Evolutionary conservation across 2,113 vertebrate species (phyloP), one percentile per base, ranked within the genome.

Genomic region (Notarius quadriscutis): DNA sequence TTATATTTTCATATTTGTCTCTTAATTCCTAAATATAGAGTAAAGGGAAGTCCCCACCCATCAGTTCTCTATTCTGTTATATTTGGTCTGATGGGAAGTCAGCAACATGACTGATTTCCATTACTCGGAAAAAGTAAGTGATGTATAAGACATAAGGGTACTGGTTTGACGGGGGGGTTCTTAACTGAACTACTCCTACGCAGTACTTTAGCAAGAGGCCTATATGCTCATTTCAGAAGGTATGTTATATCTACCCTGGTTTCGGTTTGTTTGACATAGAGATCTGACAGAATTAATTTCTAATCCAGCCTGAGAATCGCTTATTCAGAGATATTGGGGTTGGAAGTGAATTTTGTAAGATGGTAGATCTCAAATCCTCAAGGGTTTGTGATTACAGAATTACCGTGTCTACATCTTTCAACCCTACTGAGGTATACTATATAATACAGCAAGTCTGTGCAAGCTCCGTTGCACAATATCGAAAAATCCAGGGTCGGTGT

Each of bases 1-100:
- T 10, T 25, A 71, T 9, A 79, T 34, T 4, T 41, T 27, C 1
- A 60, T 79, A 34, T 65, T 86, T 18, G 25, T 25, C 25, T 84
- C 51, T 58, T 11, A 7, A 51, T 88, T 78, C 10, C 81, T 75
- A 51, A 82, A 53, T 62, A 27, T 81, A 27, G 20, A 83, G 50
- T 83, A 57, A 80, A 86, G 86, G 90, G 88, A 91, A 89, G 88
- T 91, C 84, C 86, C 84, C 86, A 86, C 86, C 88, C 84, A 5
- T 62, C 15, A 14, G 17, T 80, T 86, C 84, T 80, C 50, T 50
- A 4, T 71, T 58, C 63, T 18, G 55, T 55, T 84, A 78, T 88
- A 87, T 60, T 51, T 87, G 53, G 50, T 48, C 18, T 78, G 22
- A 55, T 77, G 83, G 88, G 86, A 89, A 90, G 84, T 87, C 65